Evolutionary conservation across 2,888 invertebrate species (phyloP), one percentile per base, ranked within the genome.

Genomic region (Ichneumoninae sp.): DNA sequence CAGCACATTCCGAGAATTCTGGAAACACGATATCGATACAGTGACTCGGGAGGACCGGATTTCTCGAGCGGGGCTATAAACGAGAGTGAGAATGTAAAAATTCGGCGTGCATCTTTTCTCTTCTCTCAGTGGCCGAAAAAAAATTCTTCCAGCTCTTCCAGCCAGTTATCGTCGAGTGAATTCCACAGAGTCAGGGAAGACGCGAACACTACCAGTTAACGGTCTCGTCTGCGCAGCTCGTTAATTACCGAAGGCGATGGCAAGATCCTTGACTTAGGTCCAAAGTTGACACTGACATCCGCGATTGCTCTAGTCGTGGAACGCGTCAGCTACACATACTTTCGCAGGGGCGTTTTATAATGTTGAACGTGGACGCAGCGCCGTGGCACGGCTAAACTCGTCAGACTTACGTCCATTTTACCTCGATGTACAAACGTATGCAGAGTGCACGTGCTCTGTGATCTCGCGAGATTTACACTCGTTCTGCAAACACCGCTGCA

Each of bases 211-310:
- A 80, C 60, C 57, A 50, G 71, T 71, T 47, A 30, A 22, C 47
- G 44, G 57, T 76, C 71, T 77, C 75, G 66, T 85, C 88, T 86
- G 68, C 80, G 75, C 65, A 79, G 57, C 57, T 81, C 66, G 83
- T 87, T 88, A 85, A 86, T 88, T 84, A 83, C 71, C 73, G 36
- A 81, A 81, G 81, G 47, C 77, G 57, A 77, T 68, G 52, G 50
- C 66, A 74, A 57, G 74, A 83, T 85, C 88, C 88, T 89, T 88
- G 88, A 87, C 85, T 81, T 71, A 85, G 71, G 71, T 73, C 44
- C 71, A 73, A 88, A 85, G 85, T 33, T 83, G 50, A 75, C 71
- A 65, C 19, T 54, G 69, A 78, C 74, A 68, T 66, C 52, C 44
- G 68, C 16, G 70, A n/a, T 19, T 57, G 22, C 44, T 66, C 54